These are phyloP conservation scores for Eospalax fontanierii DNA, from an alignment of 2,797 vertebrate genomes.

Conservation along the genomic window DNA sequence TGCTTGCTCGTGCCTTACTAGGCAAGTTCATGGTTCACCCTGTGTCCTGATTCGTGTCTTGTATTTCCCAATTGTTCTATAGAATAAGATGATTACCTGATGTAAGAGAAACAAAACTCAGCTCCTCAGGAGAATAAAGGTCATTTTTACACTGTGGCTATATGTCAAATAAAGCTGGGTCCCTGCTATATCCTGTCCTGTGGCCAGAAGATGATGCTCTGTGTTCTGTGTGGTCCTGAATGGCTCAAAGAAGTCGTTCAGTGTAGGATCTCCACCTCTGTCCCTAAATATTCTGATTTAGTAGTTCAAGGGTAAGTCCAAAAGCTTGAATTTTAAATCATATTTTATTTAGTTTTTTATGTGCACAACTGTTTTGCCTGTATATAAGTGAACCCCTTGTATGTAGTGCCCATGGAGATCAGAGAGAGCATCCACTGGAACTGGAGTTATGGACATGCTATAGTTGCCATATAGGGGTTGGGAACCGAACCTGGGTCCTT, in stretches of 20 bases:
- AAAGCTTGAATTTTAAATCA: slow-evolving; percentile 12
- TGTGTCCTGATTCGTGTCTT: slow-evolving; percentile 18
- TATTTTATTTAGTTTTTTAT: too few relatives aligned
- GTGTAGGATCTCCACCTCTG: neutral
- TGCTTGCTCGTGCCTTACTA: neutral
- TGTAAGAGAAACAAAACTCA: slow-evolving; percentile 8
- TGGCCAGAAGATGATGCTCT: neutral
- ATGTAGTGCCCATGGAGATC: too few relatives aligned
- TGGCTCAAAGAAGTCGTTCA: neutral
- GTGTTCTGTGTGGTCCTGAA: neutral
- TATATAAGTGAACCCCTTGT: too few relatives aligned
- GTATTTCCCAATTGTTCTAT: neutral
- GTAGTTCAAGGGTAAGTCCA: neutral
- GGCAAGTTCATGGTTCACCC: neutral
- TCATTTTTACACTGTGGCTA: neutral
- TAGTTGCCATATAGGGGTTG: too few relatives aligned
- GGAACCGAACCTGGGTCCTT: too few relatives aligned
- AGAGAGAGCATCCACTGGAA: too few relatives aligned
- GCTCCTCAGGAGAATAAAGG: neutral
- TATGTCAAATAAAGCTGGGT: slow-evolving; percentile 23
- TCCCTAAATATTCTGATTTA: slow-evolving; percentile 34
- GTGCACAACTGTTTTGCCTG: too few relatives aligned
- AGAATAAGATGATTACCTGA: neutral
- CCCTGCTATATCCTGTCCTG: neutral
- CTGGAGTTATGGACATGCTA: too few relatives aligned